Evolutionary conservation across 2,888 invertebrate genomes (phyloP).

Genomic region (Villa cingulata): DNA sequence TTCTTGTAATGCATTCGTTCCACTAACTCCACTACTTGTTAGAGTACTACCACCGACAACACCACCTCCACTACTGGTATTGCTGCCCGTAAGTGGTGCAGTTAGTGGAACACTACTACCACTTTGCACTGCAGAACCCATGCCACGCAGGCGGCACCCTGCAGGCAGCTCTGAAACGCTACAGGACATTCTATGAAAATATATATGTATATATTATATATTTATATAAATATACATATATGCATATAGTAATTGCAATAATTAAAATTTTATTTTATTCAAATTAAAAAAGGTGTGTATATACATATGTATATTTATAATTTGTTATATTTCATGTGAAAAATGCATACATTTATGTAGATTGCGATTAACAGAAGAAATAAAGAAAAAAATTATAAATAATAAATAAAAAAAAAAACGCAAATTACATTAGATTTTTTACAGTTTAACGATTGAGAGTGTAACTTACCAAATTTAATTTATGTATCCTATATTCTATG

Average conservation of each 20-base stretch:
- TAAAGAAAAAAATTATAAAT: too few species aligned
- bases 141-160: slow-evolving; percentile 37
- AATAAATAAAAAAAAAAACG: too few species aligned
- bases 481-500: slow-evolving; percentile 9
- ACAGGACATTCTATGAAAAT: slow-evolving; percentile 41
- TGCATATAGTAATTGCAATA: too few species aligned
- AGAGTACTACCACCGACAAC: slow-evolving; percentile 18
- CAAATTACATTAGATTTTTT: too few species aligned
- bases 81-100: slow-evolving; percentile 15
- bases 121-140: slow-evolving; percentile 32
- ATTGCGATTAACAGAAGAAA: too few species aligned
- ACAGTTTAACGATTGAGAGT: too few species aligned
- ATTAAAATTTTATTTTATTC: neutral
- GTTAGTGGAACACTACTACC: slow-evolving; percentile 22
- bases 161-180: slow-evolving; percentile 41
- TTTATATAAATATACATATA: too few species aligned
- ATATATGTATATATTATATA: too few species aligned
- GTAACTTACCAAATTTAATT: slow-evolving; percentile 5
- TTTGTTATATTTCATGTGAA: too few species aligned
- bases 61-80: slow-evolving; percentile 25
- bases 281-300: too few species aligned
- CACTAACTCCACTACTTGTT: slow-evolving; percentile 22
- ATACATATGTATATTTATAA: too few species aligned
- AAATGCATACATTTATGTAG: too few species aligned
- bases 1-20: slow-evolving; percentile 30